A percentile compares a stretch with the other conserved stretches of the same genome.
phyloP scores from a whole-genome alignment of 2,113 vertebrate genomes.

The Aviceda subcristata region DNA sequence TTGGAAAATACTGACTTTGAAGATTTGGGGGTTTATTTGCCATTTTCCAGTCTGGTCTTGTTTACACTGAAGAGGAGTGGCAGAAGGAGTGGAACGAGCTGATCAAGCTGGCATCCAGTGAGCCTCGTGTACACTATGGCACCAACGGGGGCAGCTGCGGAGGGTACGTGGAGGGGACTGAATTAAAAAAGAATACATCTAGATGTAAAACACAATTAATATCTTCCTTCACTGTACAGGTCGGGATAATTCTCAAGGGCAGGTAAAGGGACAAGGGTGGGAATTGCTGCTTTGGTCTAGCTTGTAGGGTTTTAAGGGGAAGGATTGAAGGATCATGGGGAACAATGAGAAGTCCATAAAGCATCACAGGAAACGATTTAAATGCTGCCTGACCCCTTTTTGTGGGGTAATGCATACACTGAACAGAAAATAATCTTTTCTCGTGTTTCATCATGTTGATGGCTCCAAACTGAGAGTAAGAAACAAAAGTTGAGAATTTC shows the following conservation, averaged over 20 bases:
- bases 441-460: fast-evolving
- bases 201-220: fast-evolving
- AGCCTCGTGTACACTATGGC: conserved; percentile 88
- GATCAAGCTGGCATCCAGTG: conserved; percentile 89
- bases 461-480: neutral
- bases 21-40: neutral
- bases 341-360: fast-evolving
- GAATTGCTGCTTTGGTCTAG: fast-evolving
- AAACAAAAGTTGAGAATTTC: neutral
- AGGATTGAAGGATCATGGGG: fast-evolving
- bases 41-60: conserved; percentile 86
- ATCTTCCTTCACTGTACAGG: fast-evolving
- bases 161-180: conserved; percentile 69
- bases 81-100: conserved; percentile 98
- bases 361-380: fast-evolving
- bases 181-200: fast-evolving
- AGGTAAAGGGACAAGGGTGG: neutral
- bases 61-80: conserved; percentile 98
- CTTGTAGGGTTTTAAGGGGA: fast-evolving
- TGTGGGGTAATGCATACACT: fast-evolving
- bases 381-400: fast-evolving
- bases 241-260: fast-evolving
- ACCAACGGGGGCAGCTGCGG: conserved; percentile 78
- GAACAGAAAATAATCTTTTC: neutral
- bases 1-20: fast-evolving